Evolutionary conservation across 2,797 vertebrate genomes (phyloP), one percentile per base, ranked within the genome.

Genomic region (Phrynocephalus vlangalii): DNA sequence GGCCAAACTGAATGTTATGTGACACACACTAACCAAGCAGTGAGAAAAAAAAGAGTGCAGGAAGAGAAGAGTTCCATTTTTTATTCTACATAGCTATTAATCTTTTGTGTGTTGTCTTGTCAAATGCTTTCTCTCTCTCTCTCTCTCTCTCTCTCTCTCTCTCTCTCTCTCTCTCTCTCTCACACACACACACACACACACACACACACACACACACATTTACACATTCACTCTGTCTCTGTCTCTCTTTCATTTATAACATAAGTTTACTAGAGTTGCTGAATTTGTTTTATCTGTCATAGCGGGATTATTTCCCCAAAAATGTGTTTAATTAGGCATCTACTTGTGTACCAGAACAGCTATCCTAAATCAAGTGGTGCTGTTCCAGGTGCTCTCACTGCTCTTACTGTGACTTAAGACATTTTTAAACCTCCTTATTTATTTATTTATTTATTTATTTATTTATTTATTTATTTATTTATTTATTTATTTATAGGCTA

Each of bases 351-450:
- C 52, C 76, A 85, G 52, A 88, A 73, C 79, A 92, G n/a, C 86
- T 95, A 60, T 91, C 8, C 66, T 93, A 93, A 93, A 90, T 88
- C 73, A 92, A 87, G 79, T 38, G 66, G 28, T 81, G 66, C 22
- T 92, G 92, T 79, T 91, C 44, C 82, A 92, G 90, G 70, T 94
- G n/a, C 81, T 94, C 71, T 90, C 24, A 63, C 85, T 94, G 28
- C 81, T 94, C 71, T 90, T 22, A 63, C 85, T 91, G 33, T 38
- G 8, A 7, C 90, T 91, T 48, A 90, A 24, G 91, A 79, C 70
- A 68, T 77, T 93, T 71, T 22, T 8, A 78, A 48, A 16, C 0
- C 66, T 1, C 50, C 63, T 63, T 63, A 20, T 63, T 63, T 63
- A 63, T 63, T 15, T 1, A 56, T 67, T 63, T 63, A 20, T 63